Conservation (phyloP, 1,140 invertebrate species). For the Macrobrachium nipponense region DNA sequence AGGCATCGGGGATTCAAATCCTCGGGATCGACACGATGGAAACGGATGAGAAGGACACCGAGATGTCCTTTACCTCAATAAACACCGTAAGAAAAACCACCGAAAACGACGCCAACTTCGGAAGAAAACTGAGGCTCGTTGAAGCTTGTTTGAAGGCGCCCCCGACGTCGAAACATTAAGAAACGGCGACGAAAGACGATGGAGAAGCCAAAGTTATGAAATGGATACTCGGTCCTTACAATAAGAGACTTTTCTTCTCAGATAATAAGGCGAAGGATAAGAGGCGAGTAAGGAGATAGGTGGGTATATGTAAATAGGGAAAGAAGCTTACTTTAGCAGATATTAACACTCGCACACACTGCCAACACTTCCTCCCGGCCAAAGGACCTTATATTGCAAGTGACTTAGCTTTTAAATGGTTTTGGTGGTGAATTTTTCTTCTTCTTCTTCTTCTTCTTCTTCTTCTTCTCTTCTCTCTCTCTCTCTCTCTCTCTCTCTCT, state of each 20-base stretch:
- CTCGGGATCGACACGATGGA: no score
- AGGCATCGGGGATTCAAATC: no score
- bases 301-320: constrained; percentile 43
- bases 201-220: constrained; percentile 26
- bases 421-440: not conserved
- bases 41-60: no score
- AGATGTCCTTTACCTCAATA: no score
- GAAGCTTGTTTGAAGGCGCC: not conserved
- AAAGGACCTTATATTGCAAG: no score
- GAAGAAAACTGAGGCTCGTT: no score
- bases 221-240: constrained; percentile 24
- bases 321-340: constrained; percentile 28
- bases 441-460: no score
- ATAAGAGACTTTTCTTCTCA: constrained; percentile 25
- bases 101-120: no score
- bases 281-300: constrained; percentile 33
- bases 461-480: not conserved
- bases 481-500: not conserved
- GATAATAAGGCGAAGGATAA: constrained; percentile 38
- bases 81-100: no score
- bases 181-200: not conserved
- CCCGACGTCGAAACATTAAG: not conserved
- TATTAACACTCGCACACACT: constrained; percentile 35
- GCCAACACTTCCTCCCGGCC: not conserved
- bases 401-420: no score